Evolutionary conservation across 2,888 invertebrate species (phyloP).

Genomic region (Orthosia cruda): DNA sequence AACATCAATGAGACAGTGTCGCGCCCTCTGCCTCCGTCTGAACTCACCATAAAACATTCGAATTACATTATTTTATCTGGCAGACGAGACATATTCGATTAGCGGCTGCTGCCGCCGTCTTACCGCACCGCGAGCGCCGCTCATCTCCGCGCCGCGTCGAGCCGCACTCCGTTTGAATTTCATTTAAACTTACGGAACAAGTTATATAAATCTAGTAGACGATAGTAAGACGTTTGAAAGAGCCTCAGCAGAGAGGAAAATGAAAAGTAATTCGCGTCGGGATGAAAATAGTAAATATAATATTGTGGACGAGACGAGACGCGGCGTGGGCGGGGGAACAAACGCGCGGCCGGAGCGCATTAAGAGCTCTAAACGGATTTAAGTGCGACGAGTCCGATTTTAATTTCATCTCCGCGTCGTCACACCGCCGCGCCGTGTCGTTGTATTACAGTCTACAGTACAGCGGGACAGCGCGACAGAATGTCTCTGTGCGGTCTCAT

Average conservation of each 20-base stretch:
- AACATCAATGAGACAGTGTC: constrained; percentile 1
- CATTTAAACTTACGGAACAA: constrained; percentile 52
- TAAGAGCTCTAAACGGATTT: constrained; percentile 74
- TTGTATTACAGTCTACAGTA: constrained; percentile 46
- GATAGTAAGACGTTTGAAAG: constrained; percentile 60
- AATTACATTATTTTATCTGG: constrained; percentile 45
- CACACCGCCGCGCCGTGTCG: constrained; percentile 43
- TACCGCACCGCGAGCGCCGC: not conserved
- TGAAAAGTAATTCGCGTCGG: constrained; percentile 72
- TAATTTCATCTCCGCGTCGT: constrained; percentile 72
- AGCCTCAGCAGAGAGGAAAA: constrained; percentile 68
- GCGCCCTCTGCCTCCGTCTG: constrained; percentile 4
- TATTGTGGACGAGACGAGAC: constrained; percentile 57
- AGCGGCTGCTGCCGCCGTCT: not conserved
- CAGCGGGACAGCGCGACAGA: not conserved
- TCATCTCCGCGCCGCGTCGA: not conserved
- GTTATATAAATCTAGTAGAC: constrained; percentile 62
- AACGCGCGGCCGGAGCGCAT: constrained; percentile 62
- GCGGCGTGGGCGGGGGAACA: constrained; percentile 28
- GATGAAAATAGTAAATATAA: constrained; percentile 77
- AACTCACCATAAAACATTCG: constrained; percentile 39
- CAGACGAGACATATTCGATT: constrained; percentile 45
- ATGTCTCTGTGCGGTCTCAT: constrained; percentile 1
- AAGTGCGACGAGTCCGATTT: constrained; percentile 72
- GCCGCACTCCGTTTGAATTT: constrained; percentile 36